Conservation (phyloP, 2,113 vertebrate genomes). For the Stercorarius parasiticus region DNA sequence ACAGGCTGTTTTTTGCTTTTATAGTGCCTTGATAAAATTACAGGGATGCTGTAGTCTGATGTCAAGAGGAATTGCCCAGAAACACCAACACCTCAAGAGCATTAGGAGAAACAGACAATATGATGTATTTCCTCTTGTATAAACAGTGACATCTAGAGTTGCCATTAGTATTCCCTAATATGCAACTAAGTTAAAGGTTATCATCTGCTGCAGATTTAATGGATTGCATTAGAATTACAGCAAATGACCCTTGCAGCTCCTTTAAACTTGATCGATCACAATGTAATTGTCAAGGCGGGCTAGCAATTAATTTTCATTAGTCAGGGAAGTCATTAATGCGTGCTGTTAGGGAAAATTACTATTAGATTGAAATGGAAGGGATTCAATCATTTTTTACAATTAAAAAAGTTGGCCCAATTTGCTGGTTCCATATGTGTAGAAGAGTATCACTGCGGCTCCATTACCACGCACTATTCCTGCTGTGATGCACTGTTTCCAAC, state of each 20-base stretch:
- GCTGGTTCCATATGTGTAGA: background rate
- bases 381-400: constrained; percentile 61
- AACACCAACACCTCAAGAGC: background rate
- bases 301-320: constrained; percentile 81
- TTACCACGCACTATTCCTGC: background rate
- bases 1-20: background rate
- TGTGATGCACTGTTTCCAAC: background rate
- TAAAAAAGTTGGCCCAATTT: constrained; percentile 45
- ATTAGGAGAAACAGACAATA: constrained; percentile 31
- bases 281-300: constrained; percentile 67
- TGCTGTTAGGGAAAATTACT: constrained; percentile 55
- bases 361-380: constrained; percentile 55
- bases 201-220: constrained; percentile 72
- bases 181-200: constrained; percentile 71
- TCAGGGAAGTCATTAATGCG: constrained; percentile 68
- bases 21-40: background rate
- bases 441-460: background rate
- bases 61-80: background rate
- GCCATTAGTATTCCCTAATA: constrained; percentile 69
- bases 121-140: constrained; percentile 72
- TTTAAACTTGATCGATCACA: constrained; percentile 76
- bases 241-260: constrained; percentile 71
- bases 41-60: background rate
- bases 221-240: constrained; percentile 72
- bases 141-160: constrained; percentile 64